Evolutionary conservation across 2,113 vertebrate genomes (phyloP), one percentile per base, ranked within the genome.

Genomic region (Ondatra zibethicus): DNA sequence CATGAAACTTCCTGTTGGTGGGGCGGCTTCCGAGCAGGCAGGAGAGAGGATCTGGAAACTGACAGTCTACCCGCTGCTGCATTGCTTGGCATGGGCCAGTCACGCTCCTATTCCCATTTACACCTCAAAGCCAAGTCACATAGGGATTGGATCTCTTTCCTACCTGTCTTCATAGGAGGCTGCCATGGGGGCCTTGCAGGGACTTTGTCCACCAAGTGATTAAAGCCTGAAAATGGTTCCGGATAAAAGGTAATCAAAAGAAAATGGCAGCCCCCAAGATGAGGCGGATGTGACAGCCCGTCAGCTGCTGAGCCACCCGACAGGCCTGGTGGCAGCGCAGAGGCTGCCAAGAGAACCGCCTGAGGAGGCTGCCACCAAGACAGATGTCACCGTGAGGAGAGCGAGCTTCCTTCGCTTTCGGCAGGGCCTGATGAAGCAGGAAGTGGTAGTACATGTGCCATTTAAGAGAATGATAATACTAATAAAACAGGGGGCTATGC

Each of bases 221-320:
- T 92, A 95, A 97, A 98, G 95, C 88, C 2, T 95, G 91, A 76
- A 96, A 90, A 97, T 96, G 95, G 86, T 88, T 96, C 61, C 3
- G 88, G 97, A 95, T 97, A 97, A 96, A 97, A 97, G 96, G 65
- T 80, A 58, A 97, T 77, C 94, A 87, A 97, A 96, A 97, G 75
- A 96, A 94, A 95, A 98, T 92, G 92, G 92, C 94, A 97, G 65
- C 84, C 96, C 89, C 0, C 80, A 86, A 95, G 97, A 95, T 4
- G 87, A 88, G 96, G 96, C 14, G 78, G 78, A 19, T 33, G 89
- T 96, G 98, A 98, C 97, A 97, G 92, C 85, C 85, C 77, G 52
- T 97, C 94, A 97, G 50, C 90, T 65, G 61, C 2, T 0, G 50
- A 95, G 96, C 94, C 88, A n/a, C 92, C 96, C 92, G 91, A 75